Conservation (phyloP, 64 coral and sea anemone species). For the Porites australiensis region DNA sequence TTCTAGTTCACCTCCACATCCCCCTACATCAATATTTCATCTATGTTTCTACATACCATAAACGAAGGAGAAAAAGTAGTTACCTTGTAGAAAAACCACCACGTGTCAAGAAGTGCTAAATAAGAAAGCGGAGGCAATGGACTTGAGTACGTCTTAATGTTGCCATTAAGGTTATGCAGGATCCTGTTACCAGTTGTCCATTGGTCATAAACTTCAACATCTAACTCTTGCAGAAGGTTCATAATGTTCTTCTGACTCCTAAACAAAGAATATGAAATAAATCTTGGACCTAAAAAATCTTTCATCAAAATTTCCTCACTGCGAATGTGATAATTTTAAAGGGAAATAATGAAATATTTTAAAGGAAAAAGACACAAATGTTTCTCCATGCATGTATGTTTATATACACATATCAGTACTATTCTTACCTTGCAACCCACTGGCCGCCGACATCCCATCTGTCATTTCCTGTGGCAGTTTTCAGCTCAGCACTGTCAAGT, state of each 20-base stretch:
- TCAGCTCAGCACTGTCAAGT: slow-evolving; percentile 77
- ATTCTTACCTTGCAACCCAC: slow-evolving; percentile 84
- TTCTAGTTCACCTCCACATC: no score
- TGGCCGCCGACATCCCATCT: slow-evolving; percentile 96
- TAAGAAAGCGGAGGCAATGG: slow-evolving; percentile 68
- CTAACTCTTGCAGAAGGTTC: slow-evolving; percentile 83
- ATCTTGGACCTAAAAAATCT: no score
- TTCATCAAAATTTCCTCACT: no score
- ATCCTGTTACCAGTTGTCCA: slow-evolving; percentile 87
- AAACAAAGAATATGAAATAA: not conserved
- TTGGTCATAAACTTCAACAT: slow-evolving; percentile 86
- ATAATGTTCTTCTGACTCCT: slow-evolving; percentile 78
- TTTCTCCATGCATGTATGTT: not conserved
- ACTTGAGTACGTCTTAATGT: slow-evolving; percentile 68
- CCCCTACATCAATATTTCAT: no score
- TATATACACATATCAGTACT: no score
- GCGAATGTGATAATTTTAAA: no score
- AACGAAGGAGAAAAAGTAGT: no score
- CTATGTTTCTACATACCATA: no score
- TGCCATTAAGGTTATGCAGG: slow-evolving; percentile 70
- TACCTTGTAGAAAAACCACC: slow-evolving; percentile 84
- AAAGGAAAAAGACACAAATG: not conserved
- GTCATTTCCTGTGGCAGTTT: slow-evolving; percentile 82
- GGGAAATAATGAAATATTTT: not conserved
- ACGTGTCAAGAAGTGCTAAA: slow-evolving; percentile 78